Conservation (phyloP, 2,797 vertebrate genomes). For the Trachurus trachurus region DNA sequence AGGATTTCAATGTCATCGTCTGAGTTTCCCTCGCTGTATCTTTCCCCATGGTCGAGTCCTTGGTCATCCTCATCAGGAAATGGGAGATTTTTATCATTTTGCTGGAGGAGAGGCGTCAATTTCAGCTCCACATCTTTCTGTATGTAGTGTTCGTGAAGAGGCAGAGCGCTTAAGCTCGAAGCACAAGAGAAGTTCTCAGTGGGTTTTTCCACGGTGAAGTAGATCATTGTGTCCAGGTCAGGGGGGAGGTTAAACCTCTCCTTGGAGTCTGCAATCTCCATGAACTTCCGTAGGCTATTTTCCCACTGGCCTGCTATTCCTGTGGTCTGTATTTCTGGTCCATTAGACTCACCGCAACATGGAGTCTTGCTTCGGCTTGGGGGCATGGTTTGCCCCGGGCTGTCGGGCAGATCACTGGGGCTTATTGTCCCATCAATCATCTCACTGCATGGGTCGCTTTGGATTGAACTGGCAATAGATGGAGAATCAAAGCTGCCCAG, state of each 20-base stretch:
- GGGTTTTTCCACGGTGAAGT: conserved; percentile 98
- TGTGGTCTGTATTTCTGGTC: conserved; percentile 87
- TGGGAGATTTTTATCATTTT: conserved; percentile 85
- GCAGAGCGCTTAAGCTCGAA: conserved; percentile 97
- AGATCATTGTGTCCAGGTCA: conserved; percentile 96
- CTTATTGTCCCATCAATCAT: conserved; percentile 98
- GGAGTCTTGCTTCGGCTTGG: conserved; percentile 98
- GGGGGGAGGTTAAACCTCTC: conserved; percentile 94
- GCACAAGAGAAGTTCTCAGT: conserved; percentile 99
- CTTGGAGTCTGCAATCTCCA: conserved; percentile 96
- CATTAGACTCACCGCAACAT: conserved; percentile 87
- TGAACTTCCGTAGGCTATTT: conserved; percentile 93
- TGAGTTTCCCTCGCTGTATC: conserved; percentile 88
- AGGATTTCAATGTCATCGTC: conserved; percentile 96
- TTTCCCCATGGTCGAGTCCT: conserved; percentile 80
- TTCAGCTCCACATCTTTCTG: conserved; percentile 98
- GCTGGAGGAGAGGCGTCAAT: conserved; percentile 92
- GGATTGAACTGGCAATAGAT: conserved; percentile 97
- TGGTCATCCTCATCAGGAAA: conserved; percentile 88
- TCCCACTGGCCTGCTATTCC: conserved; percentile 95
- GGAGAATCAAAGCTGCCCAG: conserved; percentile 97
- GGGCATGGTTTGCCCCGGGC: conserved; percentile 98
- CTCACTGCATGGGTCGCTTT: conserved; percentile 97
- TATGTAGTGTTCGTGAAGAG: conserved; percentile 96
- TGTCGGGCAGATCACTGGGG: conserved; percentile 97